Conservation (phyloP, 2,888 invertebrate genomes). For the Temnothorax rugatulus region DNA sequence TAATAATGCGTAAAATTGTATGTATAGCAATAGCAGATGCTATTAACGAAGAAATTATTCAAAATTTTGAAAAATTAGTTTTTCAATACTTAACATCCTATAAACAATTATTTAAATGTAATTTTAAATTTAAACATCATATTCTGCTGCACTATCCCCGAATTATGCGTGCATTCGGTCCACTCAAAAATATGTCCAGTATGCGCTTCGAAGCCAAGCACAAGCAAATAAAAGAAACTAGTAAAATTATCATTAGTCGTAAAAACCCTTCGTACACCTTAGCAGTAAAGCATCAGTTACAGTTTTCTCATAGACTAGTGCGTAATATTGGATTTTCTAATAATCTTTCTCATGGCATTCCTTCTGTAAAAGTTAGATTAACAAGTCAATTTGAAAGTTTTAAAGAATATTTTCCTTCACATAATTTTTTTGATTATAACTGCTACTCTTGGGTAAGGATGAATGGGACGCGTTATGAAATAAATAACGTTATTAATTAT, state of each 20-base stretch:
- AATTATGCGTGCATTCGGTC: not conserved
- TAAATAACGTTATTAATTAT: not conserved
- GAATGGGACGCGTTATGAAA: no score
- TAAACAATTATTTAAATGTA: no score
- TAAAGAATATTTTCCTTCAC: no score
- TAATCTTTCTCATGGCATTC: not conserved
- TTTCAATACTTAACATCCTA: no score
- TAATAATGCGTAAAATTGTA: no score
- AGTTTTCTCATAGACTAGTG: not conserved
- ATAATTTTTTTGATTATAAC: not conserved
- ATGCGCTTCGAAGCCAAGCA: not conserved
- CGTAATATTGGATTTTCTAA: not conserved
- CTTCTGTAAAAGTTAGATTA: not conserved
- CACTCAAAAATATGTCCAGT: not conserved
- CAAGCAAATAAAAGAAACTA: not conserved
- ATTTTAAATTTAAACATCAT: not conserved
- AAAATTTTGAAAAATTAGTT: no score
- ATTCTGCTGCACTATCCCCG: not conserved
- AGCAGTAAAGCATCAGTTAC: no score
- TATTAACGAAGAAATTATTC: no score
- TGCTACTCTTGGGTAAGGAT: not conserved
- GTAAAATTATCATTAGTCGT: not conserved
- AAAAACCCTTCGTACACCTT: not conserved
- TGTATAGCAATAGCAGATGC: no score
- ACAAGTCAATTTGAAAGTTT: conserved; percentile 4